phyloP scores from a whole-genome alignment of 2,797 vertebrate species.

The Sebastes dallii region DNA sequence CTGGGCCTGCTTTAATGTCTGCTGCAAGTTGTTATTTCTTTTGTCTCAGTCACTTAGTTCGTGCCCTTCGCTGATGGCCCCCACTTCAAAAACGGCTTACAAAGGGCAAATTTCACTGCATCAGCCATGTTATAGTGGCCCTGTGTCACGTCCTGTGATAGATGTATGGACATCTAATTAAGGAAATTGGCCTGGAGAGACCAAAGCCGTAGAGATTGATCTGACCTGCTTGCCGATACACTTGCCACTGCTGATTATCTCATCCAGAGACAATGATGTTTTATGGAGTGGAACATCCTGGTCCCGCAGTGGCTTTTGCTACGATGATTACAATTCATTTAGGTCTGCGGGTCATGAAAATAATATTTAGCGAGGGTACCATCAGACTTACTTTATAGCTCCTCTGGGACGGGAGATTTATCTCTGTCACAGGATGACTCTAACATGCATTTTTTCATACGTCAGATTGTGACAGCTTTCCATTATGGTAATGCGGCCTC shows the following conservation, averaged over 20 bases:
- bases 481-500: constrained; percentile 29
- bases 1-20: not conserved
- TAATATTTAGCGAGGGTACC: constrained; percentile 10
- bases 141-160: constrained; percentile 39
- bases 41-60: not conserved
- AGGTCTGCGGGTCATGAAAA: constrained; percentile 25
- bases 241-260: constrained; percentile 45
- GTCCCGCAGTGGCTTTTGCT: not conserved
- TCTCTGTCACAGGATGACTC: constrained; percentile 13
- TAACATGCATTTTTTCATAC: constrained; percentile 4
- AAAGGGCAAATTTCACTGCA: constrained; percentile 38
- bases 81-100: constrained; percentile 24
- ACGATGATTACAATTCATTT: constrained; percentile 35
- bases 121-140: constrained; percentile 36
- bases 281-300: constrained; percentile 39
- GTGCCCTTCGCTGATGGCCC: constrained; percentile 2
- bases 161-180: constrained; percentile 67
- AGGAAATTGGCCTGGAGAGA: constrained; percentile 66
- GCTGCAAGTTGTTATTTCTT: constrained; percentile 2
- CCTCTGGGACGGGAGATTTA: not conserved
- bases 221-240: constrained; percentile 29
- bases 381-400: not conserved
- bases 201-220: constrained; percentile 29
- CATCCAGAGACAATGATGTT: constrained; percentile 41
- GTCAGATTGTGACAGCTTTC: constrained; percentile 19